Evolutionary conservation across 2,888 invertebrate genomes (phyloP).

Genomic region (Idaea aversata): DNA sequence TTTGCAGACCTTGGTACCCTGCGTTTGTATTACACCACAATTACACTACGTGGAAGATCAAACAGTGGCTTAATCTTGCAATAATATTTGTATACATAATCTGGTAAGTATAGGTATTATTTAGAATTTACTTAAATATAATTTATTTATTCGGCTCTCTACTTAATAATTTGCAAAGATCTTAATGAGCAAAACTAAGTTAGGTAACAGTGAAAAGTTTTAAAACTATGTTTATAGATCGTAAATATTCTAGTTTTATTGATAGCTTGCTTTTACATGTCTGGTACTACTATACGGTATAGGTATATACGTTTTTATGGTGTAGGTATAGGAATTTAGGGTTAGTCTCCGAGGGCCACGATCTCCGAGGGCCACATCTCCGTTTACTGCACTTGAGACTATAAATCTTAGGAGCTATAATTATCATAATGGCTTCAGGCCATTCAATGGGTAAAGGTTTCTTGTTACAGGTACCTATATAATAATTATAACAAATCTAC

Average conservation of each 20-base stretch:
- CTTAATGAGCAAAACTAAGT: background rate
- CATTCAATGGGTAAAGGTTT: background rate
- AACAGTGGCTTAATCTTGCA: slow-evolving; percentile 18
- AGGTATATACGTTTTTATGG: background rate
- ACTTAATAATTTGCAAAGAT: background rate
- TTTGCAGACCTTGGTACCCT: slow-evolving; percentile 19
- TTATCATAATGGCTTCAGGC: background rate
- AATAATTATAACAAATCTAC: background rate
- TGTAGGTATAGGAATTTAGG: background rate
- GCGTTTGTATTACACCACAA: slow-evolving; percentile 1
- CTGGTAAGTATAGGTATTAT: background rate
- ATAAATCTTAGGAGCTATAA: background rate
- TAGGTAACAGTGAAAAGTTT: background rate
- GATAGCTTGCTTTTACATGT: background rate
- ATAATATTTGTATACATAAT: slow-evolving; percentile 14
- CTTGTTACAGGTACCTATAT: background rate
- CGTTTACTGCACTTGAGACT: background rate
- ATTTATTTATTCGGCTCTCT: background rate
- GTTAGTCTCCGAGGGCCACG: too few species aligned
- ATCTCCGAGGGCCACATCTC: too few species aligned
- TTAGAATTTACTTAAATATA: background rate
- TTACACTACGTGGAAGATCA: slow-evolving; percentile 19
- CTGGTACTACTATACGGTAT: background rate
- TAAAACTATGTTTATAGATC: background rate
- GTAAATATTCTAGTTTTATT: background rate